A percentile compares a stretch with the other conserved stretches of the same genome.
Evolutionary conservation across 2,113 vertebrate genomes (phyloP).

Genomic region (Phaethornis superciliosus): DNA sequence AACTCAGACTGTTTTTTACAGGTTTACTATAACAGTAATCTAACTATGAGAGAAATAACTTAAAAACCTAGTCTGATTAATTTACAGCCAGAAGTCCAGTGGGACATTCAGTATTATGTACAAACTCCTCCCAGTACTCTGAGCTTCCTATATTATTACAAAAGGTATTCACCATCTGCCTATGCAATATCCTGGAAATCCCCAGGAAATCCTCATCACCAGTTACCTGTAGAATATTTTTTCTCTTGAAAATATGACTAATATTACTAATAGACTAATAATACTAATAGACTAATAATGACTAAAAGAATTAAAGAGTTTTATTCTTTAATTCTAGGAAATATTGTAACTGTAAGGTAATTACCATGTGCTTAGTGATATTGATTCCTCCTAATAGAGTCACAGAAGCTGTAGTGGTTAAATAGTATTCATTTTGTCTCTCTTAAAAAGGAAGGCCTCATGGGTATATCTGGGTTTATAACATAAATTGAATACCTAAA

Average conservation of each 20-base stretch:
- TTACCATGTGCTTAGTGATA: background rate
- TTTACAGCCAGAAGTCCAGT: background rate
- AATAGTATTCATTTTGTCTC: constrained; percentile 16
- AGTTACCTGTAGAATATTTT: background rate
- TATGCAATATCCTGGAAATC: background rate
- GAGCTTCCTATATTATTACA: background rate
- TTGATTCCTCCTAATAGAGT: background rate
- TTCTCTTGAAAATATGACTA: background rate
- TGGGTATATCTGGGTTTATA: background rate
- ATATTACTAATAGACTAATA: background rate
- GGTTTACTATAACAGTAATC: background rate
- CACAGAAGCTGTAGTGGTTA: background rate
- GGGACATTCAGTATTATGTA: background rate
- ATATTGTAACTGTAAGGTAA: background rate
- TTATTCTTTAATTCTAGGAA: background rate
- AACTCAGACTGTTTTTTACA: background rate
- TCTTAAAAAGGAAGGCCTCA: background rate
- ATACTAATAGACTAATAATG: no score
- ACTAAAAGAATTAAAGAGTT: background rate
- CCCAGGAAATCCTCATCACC: fast-evolving
- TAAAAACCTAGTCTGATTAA: background rate
- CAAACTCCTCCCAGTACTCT: background rate
- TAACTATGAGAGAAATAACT: background rate
- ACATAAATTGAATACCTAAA: constrained; percentile 33
- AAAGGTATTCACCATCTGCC: background rate